Evolutionary conservation across 2,888 invertebrate species (phyloP).

Genomic region (Dione juno): DNA sequence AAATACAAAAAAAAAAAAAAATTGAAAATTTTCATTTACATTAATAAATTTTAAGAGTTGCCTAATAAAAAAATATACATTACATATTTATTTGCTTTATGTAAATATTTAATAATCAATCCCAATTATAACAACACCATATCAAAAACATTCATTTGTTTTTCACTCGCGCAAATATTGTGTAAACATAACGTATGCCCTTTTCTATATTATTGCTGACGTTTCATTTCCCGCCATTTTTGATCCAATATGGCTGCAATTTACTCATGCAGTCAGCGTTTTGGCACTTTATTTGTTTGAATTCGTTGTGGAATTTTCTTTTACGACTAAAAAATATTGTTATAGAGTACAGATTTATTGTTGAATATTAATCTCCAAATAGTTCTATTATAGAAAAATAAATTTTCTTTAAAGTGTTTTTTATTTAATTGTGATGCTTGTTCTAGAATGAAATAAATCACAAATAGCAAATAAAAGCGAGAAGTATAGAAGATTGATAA

Average conservation of each 20-base stretch:
- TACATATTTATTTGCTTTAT: no score
- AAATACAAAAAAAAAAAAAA: no score
- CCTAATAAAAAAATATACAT: background rate
- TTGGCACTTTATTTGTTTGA: conserved; percentile 65
- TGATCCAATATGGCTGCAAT: conserved; percentile 71
- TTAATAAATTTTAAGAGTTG: no score
- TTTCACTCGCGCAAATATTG: conserved; percentile 30
- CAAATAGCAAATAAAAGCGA: no score
- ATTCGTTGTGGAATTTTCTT: conserved; percentile 48
- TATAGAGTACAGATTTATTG: background rate
- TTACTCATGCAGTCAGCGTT: conserved; percentile 68
- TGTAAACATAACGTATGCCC: conserved; percentile 53
- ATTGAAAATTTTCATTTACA: no score
- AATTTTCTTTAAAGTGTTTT: background rate
- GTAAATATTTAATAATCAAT: conserved; percentile 12
- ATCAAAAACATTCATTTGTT: conserved; percentile 15
- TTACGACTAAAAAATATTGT: background rate
- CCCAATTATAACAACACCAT: conserved; percentile 29
- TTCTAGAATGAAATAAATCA: no score
- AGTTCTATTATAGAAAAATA: background rate
- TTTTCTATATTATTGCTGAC: conserved; percentile 66
- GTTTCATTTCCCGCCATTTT: conserved; percentile 66
- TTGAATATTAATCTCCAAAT: background rate
- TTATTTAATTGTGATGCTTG: no score
- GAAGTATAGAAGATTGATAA: no score